phyloP scores from a whole-genome alignment of 2,888 invertebrate species.

The Corythucha ciliata region DNA sequence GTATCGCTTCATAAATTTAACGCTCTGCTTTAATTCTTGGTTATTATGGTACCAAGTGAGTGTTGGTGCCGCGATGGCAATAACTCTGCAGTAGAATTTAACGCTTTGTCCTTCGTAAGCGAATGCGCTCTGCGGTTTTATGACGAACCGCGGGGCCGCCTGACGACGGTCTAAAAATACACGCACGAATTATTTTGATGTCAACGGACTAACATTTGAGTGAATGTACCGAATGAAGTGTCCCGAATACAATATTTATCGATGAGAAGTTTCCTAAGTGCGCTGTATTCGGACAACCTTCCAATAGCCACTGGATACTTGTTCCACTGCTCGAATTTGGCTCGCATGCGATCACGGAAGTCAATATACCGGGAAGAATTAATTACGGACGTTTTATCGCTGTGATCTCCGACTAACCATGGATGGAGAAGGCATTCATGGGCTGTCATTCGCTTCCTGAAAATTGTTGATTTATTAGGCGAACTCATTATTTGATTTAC shows the following conservation, averaged over 20 bases:
- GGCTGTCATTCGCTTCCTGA: constrained; percentile 90
- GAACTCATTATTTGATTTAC: neutral
- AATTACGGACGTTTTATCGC: constrained; percentile 63
- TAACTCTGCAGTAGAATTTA: constrained; percentile 93
- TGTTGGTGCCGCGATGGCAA: constrained; percentile 87
- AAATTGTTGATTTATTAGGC: constrained; percentile 32
- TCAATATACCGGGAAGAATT: constrained; percentile 74
- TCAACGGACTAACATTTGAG: neutral
- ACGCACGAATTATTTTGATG: constrained; percentile 1
- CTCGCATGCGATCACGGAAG: constrained; percentile 78
- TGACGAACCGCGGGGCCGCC: constrained; percentile 96
- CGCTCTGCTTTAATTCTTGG: constrained; percentile 86
- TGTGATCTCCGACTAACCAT: constrained; percentile 87
- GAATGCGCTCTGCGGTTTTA: constrained; percentile 89
- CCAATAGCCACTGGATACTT: constrained; percentile 90
- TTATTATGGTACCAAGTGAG: constrained; percentile 94
- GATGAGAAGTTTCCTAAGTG: constrained; percentile 85
- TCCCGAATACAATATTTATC: constrained; percentile 96
- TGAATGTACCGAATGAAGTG: constrained; percentile 85
- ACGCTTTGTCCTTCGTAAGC: constrained; percentile 96
- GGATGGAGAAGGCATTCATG: constrained; percentile 93
- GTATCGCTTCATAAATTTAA: constrained; percentile 99
- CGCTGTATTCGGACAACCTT: constrained; percentile 92
- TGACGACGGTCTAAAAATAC: constrained; percentile 72
- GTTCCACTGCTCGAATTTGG: constrained; percentile 68